Evolutionary conservation across 2,888 invertebrate genomes (phyloP).

Genomic region (Cephus runcator): DNA sequence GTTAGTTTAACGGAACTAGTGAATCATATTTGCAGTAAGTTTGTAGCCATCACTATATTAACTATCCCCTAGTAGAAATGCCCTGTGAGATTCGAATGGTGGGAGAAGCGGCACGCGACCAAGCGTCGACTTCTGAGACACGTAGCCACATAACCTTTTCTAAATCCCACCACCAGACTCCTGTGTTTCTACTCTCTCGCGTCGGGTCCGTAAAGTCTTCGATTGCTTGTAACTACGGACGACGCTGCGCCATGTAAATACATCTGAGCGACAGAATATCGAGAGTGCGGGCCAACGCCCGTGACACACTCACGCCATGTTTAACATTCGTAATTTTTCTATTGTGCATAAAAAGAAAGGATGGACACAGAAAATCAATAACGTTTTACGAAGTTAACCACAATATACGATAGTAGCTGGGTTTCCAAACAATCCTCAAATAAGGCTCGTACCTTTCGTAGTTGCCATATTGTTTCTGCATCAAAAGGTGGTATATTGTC

Average conservation of each 20-base stretch:
- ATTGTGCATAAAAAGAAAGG: background rate
- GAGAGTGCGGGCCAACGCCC: background rate
- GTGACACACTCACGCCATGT: background rate
- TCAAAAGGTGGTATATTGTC: background rate
- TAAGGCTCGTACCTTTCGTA: background rate
- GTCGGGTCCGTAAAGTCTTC: background rate
- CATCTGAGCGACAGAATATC: background rate
- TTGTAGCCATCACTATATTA: background rate
- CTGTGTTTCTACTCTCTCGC: conserved; percentile 15
- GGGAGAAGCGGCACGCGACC: conserved; percentile 29
- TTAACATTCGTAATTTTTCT: background rate
- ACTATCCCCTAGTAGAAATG: background rate
- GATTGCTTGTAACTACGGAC: background rate
- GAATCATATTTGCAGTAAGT: background rate
- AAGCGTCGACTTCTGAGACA: conserved; percentile 25
- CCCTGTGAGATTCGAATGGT: conserved; percentile 6
- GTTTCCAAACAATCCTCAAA: background rate
- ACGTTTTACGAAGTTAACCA: background rate
- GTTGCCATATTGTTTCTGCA: background rate
- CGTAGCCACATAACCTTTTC: conserved; percentile 28
- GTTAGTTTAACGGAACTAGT: background rate
- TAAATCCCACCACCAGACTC: conserved; percentile 9
- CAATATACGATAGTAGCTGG: background rate
- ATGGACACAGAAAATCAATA: background rate
- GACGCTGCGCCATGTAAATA: background rate